Evolutionary conservation across 2,113 vertebrate genomes (phyloP).

Genomic region (Triplophysa tibetana): DNA sequence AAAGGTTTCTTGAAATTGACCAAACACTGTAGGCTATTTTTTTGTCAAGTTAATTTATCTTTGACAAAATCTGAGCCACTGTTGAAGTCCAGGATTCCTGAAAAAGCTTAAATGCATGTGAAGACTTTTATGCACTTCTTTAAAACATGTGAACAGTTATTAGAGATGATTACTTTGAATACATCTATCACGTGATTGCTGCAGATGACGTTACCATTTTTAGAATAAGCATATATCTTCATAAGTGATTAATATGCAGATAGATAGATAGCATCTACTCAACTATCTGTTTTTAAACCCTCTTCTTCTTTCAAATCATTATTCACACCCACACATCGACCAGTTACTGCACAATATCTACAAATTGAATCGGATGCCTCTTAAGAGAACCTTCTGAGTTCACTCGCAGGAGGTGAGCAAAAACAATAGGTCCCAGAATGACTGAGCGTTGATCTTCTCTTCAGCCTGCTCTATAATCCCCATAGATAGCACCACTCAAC

Average conservation of each 20-base stretch:
- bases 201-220: too few relatives aligned
- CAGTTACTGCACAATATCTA: conserved; percentile 1
- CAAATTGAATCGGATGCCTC: conserved; percentile 19
- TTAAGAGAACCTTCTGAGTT: conserved; percentile 18
- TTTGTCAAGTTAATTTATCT: too few relatives aligned
- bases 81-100: too few relatives aligned
- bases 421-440: conserved; percentile 1
- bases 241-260: not conserved
- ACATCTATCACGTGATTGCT: too few relatives aligned
- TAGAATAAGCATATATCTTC: not conserved
- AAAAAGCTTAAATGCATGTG: too few relatives aligned
- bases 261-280: not conserved
- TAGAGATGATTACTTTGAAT: too few relatives aligned
- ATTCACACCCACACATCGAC: conserved; percentile 19
- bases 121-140: too few relatives aligned
- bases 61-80: too few relatives aligned
- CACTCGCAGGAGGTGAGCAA: conserved; percentile 3
- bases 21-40: too few relatives aligned
- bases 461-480: conserved; percentile 6
- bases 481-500: conserved; percentile 2
- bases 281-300: not conserved
- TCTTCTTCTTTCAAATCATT: conserved; percentile 14
- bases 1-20: too few relatives aligned
- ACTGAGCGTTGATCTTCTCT: not conserved
- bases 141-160: too few relatives aligned